Base-by-base conservation (phyloP, 2,797 vertebrate genomes). In the Erithacus rubecula region DNA sequence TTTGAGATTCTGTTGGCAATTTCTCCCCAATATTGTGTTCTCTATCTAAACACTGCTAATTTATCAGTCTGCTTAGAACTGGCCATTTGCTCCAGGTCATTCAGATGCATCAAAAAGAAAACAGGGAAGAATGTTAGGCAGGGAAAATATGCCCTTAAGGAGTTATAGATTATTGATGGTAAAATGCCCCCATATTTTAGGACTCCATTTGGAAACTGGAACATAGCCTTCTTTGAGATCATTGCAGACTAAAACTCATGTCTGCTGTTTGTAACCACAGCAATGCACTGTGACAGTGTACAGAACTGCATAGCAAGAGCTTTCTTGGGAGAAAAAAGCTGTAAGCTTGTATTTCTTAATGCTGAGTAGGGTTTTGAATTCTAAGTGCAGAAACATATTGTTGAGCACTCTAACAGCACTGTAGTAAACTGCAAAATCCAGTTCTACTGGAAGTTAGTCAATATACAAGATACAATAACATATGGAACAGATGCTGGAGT, bases 401-500 rank as follows among this genome's bases (percentile, higher is more conserved):
- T 67, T 70, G 44, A 89, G 15, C 43, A 34, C 18, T 77, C 34
- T 80, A 64, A 67, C 14, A 84, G 43, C 26, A 29, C 36, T 41
- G 15, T 36, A 60, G 87, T 64, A 85, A 87, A 72, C 70, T 87
- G 70, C 47, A 87, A 87, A 90, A 92, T 77, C 41, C 32, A 74
- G 21, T 77, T 68, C 64, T 91, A 11, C 47, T 92, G 84, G 68
- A 92, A 91, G 70, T 75, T 15, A 89, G 78, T 93, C 64, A 52
- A 37, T 58, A 20, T 43, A 64, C 36, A 53, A 52, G 64, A 52
- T 52, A 85, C 29, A 44, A 43, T 19, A 58, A 41, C 82, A 83
- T 74, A 80, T 81, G 79, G 84, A 95, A 82, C 89, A 93, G 89
- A 87, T 87, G 89, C 78, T 85, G 59, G 68, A 70, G 84, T 72